Conservation (phyloP, 2,113 vertebrate species). For the Epinephelus moara region DNA sequence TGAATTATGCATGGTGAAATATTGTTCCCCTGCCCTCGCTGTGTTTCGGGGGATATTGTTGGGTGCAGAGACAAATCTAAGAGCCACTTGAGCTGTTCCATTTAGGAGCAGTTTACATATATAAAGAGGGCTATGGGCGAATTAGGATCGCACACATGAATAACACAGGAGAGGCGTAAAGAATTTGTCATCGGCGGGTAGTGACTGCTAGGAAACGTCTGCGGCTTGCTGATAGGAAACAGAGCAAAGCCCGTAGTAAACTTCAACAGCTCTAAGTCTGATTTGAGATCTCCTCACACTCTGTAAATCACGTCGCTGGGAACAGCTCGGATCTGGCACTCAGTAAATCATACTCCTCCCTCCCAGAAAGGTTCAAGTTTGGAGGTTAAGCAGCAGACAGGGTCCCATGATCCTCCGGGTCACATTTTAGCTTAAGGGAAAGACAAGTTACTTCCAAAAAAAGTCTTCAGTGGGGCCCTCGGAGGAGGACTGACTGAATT, state of each 20-base stretch:
- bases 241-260: conserved; percentile 34
- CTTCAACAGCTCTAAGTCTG: conserved; percentile 36
- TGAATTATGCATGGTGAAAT: conserved; percentile 79
- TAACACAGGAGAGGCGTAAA: conserved; percentile 31
- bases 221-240: conserved; percentile 40
- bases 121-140: conserved; percentile 37
- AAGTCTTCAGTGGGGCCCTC: background rate
- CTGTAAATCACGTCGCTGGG: conserved; percentile 57
- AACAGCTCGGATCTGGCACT: conserved; percentile 42
- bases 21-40: conserved; percentile 62
- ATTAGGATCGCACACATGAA: conserved; percentile 44
- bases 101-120: conserved; percentile 58
- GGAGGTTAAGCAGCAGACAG: conserved; percentile 57
- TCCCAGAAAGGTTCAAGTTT: conserved; percentile 33
- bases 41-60: conserved; percentile 55
- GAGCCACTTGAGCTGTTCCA: conserved; percentile 50
- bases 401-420: conserved; percentile 46
- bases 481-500: conserved; percentile 15
- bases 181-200: conserved; percentile 31
- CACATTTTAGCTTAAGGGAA: conserved; percentile 34
- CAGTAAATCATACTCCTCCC: conserved; percentile 52
- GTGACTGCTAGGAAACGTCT: conserved; percentile 27
- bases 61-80: conserved; percentile 46
- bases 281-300: conserved; percentile 51
- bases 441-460: conserved; percentile 6